Evolutionary conservation across 1,140 invertebrate genomes (phyloP).

Genomic region (Leguminivora glycinivorella): DNA sequence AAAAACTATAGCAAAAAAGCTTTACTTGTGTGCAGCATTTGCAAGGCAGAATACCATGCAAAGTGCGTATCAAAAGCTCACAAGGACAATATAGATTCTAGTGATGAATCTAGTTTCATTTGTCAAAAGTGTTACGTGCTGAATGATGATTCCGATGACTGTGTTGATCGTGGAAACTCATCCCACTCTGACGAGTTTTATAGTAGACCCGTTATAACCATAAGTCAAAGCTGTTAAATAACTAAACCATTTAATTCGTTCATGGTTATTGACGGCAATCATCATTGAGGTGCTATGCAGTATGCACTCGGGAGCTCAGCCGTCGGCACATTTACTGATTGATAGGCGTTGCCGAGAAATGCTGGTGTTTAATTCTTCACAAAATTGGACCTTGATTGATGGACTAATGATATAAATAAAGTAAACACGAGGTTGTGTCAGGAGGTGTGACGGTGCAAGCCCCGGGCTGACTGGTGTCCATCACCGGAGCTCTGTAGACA

Average conservation of each 20-base stretch:
- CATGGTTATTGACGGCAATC: slow-evolving; percentile 27
- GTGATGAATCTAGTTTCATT: too few relatives aligned
- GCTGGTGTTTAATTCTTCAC: slow-evolving; percentile 74
- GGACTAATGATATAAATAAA: slow-evolving; percentile 76
- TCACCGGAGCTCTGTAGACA: slow-evolving; percentile 39
- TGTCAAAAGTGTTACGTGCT: too few relatives aligned
- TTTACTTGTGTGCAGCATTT: too few relatives aligned
- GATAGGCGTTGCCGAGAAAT: slow-evolving; percentile 63
- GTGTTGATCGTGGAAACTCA: too few relatives aligned
- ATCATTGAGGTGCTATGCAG: slow-evolving; percentile 20
- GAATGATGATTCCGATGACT: too few relatives aligned
- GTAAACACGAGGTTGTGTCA: slow-evolving; percentile 56
- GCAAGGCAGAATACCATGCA: too few relatives aligned
- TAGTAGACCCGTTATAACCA: neutral
- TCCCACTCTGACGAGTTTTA: too few relatives aligned
- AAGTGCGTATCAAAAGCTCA: too few relatives aligned
- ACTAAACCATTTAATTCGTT: slow-evolving; percentile 17
- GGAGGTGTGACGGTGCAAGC: slow-evolving; percentile 43
- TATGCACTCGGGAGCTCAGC: slow-evolving; percentile 34
- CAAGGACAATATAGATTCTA: too few relatives aligned
- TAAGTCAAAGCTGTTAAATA: slow-evolving; percentile 26
- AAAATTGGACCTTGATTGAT: slow-evolving; percentile 76
- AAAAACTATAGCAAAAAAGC: too few relatives aligned
- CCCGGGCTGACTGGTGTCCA: slow-evolving; percentile 43
- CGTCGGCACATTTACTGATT: slow-evolving; percentile 59